These are phyloP conservation scores for Cyanoderma ruficeps DNA, from an alignment of 2,113 vertebrate species.

Conservation along the genomic window DNA sequence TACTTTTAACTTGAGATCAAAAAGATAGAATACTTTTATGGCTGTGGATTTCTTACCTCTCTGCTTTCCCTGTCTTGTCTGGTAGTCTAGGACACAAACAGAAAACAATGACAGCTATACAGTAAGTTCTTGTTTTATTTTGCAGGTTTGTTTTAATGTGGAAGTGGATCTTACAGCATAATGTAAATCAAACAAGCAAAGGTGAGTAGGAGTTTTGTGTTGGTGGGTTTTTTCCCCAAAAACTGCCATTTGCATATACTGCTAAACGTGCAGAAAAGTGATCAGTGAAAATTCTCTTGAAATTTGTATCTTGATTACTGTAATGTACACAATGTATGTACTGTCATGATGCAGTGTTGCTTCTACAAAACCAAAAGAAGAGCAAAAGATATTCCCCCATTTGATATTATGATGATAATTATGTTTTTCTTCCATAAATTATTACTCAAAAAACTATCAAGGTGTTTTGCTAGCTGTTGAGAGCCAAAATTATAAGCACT, in stretches of 20 bases:
- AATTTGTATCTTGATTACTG: neutral
- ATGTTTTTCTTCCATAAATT: neutral
- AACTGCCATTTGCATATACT: neutral
- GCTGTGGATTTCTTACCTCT: neutral
- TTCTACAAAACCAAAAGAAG: neutral
- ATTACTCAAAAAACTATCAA: neutral
- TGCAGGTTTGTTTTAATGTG: constrained; percentile 72
- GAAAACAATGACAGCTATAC: neutral
- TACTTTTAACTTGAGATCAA: neutral
- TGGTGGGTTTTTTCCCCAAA: rapidly evolving
- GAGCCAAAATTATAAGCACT: neutral
- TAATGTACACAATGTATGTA: neutral
- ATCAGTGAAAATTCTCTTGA: neutral
- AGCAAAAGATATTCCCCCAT: neutral
- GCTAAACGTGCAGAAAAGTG: neutral
- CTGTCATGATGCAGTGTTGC: neutral
- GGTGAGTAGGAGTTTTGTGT: constrained; percentile 62
- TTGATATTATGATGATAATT: neutral
- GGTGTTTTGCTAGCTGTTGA: neutral
- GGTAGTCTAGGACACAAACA: neutral
- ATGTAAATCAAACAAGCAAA: constrained; percentile 66
- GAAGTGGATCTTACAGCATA: constrained; percentile 68
- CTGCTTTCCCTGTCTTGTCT: neutral
- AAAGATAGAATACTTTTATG: neutral
- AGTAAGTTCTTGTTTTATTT: constrained; percentile 45